Evolutionary conservation across 2,113 vertebrate species (phyloP), one percentile per base, ranked within the genome.

Genomic region (Clarias batrachus): DNA sequence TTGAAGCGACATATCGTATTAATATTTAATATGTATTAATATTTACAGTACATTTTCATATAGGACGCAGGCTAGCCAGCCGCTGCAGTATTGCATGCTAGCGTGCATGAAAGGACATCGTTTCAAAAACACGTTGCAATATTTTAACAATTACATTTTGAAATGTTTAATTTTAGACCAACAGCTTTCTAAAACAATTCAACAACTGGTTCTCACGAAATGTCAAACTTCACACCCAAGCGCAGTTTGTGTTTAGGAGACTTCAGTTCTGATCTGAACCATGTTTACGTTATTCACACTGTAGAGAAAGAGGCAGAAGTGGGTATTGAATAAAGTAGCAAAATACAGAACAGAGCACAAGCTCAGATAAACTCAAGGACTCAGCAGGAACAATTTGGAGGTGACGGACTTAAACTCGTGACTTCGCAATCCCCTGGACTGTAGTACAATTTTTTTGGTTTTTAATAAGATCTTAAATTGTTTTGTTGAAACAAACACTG

Each of bases 181-280:
- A 80, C 56, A 80, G 56, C 56, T 33, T 80, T 60, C n/a, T 3
- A 78, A 30, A 78, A 3, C n/a, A 57, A 17, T 78, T 56, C 54
- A 33, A 59, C 54, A 33, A 59, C 8, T 19, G 56, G 77, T 59
- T 59, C 9, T 57, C 52, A 59, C 1, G 19, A 19, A 19, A 21
- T 57, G n/a, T 57, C 27, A 21, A 79, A 59, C 77, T 33, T 59
- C 27, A 59, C 10, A 17, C 27, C 16, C 17, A 33, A 79, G n/a
- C 21, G 54, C n/a, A 79, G 77, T 27, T 27, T 30, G 52, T 57
- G 77, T 79, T 79, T 79, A 59, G n/a, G 9, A 33, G 77, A 79
- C 57, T 8, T 21, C 74, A 3, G 12, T 1, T 52, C 73, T 76
- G 73, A 76, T n/a, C 21, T 48, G 21, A 76, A 56, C 9, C 1